A percentile compares a stretch with the other conserved stretches of the same genome.
Evolutionary conservation across 2,888 invertebrate species (phyloP).

Genomic region (Lycophotia porphyrea): DNA sequence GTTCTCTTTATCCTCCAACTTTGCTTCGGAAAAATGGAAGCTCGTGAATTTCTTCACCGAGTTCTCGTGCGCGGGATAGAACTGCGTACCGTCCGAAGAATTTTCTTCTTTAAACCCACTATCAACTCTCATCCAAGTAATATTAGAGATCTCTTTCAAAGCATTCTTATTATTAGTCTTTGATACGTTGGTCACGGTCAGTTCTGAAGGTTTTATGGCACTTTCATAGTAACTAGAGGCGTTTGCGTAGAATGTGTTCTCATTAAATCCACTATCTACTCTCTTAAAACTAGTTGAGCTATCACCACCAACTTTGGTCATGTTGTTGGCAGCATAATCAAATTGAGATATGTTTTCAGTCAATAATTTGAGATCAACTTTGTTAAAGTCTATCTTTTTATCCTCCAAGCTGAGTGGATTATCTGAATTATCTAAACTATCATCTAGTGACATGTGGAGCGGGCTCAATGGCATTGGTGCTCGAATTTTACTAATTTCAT

Average conservation of each 20-base stretch:
- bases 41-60: conserved; percentile 72
- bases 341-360: conserved; percentile 83
- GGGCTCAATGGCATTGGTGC: conserved; percentile 76
- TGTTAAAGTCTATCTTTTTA: conserved; percentile 86
- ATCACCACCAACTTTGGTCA: conserved; percentile 75
- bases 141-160: conserved; percentile 86
- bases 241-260: conserved; percentile 84
- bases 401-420: conserved; percentile 82
- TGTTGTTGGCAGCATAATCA: conserved; percentile 73
- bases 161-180: conserved; percentile 75
- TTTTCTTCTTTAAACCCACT: conserved; percentile 88
- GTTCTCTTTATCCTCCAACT: conserved; percentile 83
- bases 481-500: conserved; percentile 87
- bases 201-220: conserved; percentile 88
- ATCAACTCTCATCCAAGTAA: conserved; percentile 87
- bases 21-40: conserved; percentile 78
- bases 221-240: conserved; percentile 88
- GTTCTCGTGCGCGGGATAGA: conserved; percentile 76
- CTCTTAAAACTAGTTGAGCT: conserved; percentile 82
- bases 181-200: conserved; percentile 82
- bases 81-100: conserved; percentile 83
- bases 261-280: conserved; percentile 86
- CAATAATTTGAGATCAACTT: conserved; percentile 87
- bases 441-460: conserved; percentile 84
- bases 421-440: conserved; percentile 84